Evolutionary conservation across 1,140 invertebrate genomes (phyloP).

Genomic region (Neotoxoptera formosana): DNA sequence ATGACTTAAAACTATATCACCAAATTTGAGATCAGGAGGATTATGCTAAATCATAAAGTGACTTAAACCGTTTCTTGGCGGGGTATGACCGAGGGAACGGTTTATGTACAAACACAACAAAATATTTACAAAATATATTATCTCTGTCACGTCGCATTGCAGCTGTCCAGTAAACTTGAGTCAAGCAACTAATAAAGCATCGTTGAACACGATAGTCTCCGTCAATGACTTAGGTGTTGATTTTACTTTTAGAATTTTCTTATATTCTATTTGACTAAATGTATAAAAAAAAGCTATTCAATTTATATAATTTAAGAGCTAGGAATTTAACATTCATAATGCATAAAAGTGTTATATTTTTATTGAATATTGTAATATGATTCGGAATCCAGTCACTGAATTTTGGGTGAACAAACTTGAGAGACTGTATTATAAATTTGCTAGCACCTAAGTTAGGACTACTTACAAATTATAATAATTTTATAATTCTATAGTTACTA

Average conservation of each 20-base stretch:
- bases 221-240: no score
- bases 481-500: neutral
- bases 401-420: no score
- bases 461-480: neutral
- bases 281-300: neutral
- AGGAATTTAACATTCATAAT: no score
- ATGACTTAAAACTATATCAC: neutral
- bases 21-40: neutral
- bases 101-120: neutral
- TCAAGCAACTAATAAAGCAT: neutral
- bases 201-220: neutral
- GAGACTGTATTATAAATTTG: no score
- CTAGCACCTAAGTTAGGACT: neutral
- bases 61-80: neutral
- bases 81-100: neutral
- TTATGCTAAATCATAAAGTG: neutral
- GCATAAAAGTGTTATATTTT: no score
- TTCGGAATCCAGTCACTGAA: no score
- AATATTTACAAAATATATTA: neutral
- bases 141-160: neutral
- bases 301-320: neutral
- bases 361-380: no score
- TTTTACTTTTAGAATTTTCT: neutral
- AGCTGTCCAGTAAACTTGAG: no score
- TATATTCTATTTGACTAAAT: no score